Evolutionary conservation across 2,113 vertebrate species (phyloP), one percentile per base, ranked within the genome.

Genomic region (Brienomyrus longianalis): DNA sequence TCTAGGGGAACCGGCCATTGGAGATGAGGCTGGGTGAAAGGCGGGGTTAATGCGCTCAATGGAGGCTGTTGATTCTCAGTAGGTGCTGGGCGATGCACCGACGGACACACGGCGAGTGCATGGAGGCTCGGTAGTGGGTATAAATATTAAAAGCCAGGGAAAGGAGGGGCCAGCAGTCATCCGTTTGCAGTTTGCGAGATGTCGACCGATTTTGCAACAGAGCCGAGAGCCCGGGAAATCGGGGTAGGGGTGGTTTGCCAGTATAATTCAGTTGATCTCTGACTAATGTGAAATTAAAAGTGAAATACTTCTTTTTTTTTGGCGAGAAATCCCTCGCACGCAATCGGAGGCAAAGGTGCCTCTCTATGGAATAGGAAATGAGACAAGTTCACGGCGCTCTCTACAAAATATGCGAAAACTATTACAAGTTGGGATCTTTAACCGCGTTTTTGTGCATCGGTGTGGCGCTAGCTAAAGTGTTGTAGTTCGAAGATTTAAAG

Each of bases 11-110:
- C n/a, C 85, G 62, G 15, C 92, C 90, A 93, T 93, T 94, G 93
- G 90, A 45, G 66, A 90, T 56, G 86, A 86, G 74, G 51, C 50
- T 50, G 56, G 74, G 86, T 66, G 59, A 90, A 19, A 91, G 94
- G 93, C 90, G 93, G 92, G 87, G 91, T 45, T 21, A 91, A 91
- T 88, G 88, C 88, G 89, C 56, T 93, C 91, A 93, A 93, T 93
- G 92, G 93, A 92, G 90, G 91, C 52, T 86, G 89, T 50, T 83
- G 86, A 89, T 77, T 92, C 70, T 90, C 92, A 92, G 91, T 89
- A 93, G 92, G 92, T 48, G 27, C 48, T 85, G 3, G 90, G 90
- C 89, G 88, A 88, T 91, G 59, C 91, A 90, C 59, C 84, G 7
- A 52, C 6, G 87, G 90, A 91, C 59, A 35, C 31, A 45, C 90